Evolutionary conservation across 1,140 invertebrate genomes (phyloP).

Genomic region (Dinoponera quadriceps): DNA sequence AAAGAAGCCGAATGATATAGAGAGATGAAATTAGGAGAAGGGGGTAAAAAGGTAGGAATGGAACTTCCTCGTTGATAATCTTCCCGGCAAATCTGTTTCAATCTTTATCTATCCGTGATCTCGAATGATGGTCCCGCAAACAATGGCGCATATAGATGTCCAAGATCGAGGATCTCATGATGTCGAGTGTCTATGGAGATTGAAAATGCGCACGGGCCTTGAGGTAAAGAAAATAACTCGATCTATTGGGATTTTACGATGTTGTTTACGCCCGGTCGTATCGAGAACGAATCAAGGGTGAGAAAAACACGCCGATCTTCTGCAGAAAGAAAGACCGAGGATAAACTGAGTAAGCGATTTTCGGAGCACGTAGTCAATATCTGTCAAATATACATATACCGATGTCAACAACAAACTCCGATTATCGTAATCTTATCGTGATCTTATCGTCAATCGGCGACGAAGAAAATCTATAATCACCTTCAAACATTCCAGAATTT

Average conservation of each 20-base stretch:
- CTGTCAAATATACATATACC: background rate
- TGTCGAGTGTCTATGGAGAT: constrained; percentile 2
- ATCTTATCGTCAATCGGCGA: background rate
- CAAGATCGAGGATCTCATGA: constrained; percentile 27
- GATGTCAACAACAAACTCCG: background rate
- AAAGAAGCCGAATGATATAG: background rate
- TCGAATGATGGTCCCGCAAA: background rate
- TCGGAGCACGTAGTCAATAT: background rate
- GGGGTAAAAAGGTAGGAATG: background rate
- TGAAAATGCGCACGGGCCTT: constrained; percentile 9
- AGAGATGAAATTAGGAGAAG: background rate
- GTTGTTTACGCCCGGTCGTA: constrained; percentile 70
- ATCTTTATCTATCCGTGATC: constrained; percentile 13
- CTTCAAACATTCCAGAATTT: background rate
- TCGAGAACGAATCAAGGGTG: constrained; percentile 1
- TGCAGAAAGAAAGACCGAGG: background rate
- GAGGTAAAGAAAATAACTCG: constrained; percentile 55
- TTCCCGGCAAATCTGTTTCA: background rate
- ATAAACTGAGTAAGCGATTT: background rate
- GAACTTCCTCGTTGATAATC: background rate
- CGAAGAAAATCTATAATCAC: background rate
- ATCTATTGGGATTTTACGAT: constrained; percentile 69
- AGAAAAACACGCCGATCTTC: constrained; percentile 29
- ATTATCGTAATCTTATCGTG: no score
- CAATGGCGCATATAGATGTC: background rate